Conservation (phyloP, 2,797 vertebrate genomes). For the Clamator glandarius region DNA sequence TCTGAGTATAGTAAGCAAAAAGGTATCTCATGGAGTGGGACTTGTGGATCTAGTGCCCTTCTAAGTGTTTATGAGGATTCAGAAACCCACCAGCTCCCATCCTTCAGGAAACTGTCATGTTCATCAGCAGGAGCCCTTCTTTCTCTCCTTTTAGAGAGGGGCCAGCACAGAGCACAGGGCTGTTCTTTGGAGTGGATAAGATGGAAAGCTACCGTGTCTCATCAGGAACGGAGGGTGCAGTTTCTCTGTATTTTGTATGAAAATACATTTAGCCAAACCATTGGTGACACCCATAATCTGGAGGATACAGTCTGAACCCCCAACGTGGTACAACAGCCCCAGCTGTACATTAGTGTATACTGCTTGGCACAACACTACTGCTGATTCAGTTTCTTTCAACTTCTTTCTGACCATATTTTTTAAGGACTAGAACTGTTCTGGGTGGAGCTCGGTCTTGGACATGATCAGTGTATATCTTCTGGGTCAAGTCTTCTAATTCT, state of each 20-base stretch:
- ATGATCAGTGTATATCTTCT: background rate
- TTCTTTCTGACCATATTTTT: background rate
- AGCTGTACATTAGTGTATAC: background rate
- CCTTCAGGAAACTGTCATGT: rapidly evolving
- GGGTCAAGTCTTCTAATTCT: background rate
- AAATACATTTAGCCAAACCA: background rate
- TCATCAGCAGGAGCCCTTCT: background rate
- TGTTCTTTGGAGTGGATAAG: background rate
- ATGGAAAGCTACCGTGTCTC: background rate
- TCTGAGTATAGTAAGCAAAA: background rate
- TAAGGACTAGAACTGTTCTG: background rate
- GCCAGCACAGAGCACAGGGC: background rate
- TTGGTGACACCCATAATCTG: background rate
- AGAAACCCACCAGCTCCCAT: background rate
- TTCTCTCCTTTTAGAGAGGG: background rate
- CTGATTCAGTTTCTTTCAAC: background rate
- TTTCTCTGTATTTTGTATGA: background rate
- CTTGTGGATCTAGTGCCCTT: background rate
- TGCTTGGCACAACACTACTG: background rate
- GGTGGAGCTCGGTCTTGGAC: background rate
- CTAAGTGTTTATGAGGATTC: background rate
- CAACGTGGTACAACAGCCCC: background rate
- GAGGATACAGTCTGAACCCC: rapidly evolving
- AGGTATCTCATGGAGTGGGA: background rate
- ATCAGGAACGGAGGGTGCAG: background rate